Conservation (phyloP, 2,113 vertebrate genomes). For the human region DNA sequence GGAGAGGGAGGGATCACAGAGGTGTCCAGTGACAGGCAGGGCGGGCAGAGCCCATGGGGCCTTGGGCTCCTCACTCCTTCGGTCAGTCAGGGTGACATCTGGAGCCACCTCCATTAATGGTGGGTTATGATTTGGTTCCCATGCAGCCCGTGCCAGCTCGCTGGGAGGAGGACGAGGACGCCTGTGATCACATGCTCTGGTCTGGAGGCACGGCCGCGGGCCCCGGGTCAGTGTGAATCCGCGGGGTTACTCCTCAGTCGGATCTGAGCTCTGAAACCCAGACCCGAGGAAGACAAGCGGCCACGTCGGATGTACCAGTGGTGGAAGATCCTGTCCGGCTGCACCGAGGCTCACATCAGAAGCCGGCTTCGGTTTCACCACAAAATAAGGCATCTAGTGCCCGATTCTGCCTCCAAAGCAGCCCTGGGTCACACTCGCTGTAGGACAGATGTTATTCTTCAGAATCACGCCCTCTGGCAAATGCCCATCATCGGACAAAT, state of each 20-base stretch:
- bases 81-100: neutral
- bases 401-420: neutral
- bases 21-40: neutral
- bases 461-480: neutral
- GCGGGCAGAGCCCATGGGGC: neutral
- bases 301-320: no score
- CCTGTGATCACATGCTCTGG: no score
- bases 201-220: rapidly evolving
- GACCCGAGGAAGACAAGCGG: rapidly evolving
- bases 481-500: rapidly evolving
- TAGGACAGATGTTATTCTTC: no score
- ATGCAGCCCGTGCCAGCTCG: neutral
- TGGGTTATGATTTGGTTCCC: neutral
- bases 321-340: no score
- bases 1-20: rapidly evolving
- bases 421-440: rapidly evolving
- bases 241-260: rapidly evolving
- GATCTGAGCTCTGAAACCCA: neutral
- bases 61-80: neutral
- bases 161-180: no score
- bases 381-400: rapidly evolving
- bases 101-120: rapidly evolving
- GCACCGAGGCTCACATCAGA: rapidly evolving
- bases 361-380: rapidly evolving
- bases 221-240: rapidly evolving